Conservation (phyloP, 2,113 vertebrate genomes). For the Vimba vimba region DNA sequence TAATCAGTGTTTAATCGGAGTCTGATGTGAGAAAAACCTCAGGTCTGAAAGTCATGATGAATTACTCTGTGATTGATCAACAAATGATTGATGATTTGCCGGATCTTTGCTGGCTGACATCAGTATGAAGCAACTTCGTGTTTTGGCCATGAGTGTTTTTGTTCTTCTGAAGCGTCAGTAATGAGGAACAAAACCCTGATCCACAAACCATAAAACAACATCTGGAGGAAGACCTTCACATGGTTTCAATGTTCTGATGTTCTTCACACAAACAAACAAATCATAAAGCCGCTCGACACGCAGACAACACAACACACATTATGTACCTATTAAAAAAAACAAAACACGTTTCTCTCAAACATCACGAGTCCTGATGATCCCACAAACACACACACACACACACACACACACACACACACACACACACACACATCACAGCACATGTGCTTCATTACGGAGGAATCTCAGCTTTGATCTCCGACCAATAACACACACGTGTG, state of each 20-base stretch:
- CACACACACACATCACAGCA: background rate
- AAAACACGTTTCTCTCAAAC: background rate
- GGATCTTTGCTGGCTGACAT: background rate
- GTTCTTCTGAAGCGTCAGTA: background rate
- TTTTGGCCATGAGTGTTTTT: background rate
- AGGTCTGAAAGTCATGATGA: background rate
- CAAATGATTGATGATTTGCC: too few relatives aligned
- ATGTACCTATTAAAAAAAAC: background rate
- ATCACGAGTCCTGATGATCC: background rate
- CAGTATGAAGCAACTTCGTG: background rate
- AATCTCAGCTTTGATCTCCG: background rate
- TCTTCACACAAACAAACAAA: slow-evolving; percentile 14
- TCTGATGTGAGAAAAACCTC: background rate
- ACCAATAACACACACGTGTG: background rate
- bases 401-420: background rate
- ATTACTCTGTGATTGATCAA: too few relatives aligned
- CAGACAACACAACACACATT: background rate
- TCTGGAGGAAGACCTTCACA: background rate
- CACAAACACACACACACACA: background rate
- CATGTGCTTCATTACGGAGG: background rate
- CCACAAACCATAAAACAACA: slow-evolving; percentile 3
- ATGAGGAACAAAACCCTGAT: slow-evolving; percentile 7
- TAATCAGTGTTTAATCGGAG: background rate
- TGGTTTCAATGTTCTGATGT: slow-evolving; percentile 3
- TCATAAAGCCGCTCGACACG: background rate